phyloP scores from a whole-genome alignment of 37 sponge, comb jelly and placozoan genomes.

The Diacarnus erythraeanus region DNA sequence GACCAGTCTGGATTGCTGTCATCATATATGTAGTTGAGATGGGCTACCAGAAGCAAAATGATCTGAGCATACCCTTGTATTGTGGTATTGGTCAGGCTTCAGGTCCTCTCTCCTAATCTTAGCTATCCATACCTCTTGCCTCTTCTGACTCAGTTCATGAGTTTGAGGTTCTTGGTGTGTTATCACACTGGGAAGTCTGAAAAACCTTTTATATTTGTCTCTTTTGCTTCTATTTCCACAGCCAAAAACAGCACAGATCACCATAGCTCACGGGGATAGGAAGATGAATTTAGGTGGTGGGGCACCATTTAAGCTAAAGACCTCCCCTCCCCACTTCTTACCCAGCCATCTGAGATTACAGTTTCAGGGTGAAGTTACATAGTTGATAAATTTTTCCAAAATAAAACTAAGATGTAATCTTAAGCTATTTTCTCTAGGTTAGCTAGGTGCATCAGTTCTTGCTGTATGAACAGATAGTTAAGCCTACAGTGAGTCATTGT shows the following conservation, averaged over 20 bases:
- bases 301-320: neutral
- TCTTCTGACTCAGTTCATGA: slow-evolving; percentile 22
- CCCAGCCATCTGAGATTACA: no score
- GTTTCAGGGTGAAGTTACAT: no score
- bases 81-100: neutral
- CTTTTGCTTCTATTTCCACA: slow-evolving; percentile 46
- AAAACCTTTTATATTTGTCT: slow-evolving; percentile 39
- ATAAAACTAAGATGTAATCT: no score
- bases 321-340: no score
- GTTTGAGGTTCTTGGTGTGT: slow-evolving; percentile 4
- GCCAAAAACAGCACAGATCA: slow-evolving; percentile 51
- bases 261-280: slow-evolving; percentile 13
- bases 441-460: no score
- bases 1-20: slow-evolving; percentile 55
- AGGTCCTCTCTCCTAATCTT: slow-evolving; percentile 34
- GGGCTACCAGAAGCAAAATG: slow-evolving; percentile 62
- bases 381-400: no score
- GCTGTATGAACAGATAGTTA: no score
- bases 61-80: slow-evolving; percentile 36
- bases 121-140: slow-evolving; percentile 26
- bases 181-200: slow-evolving; percentile 32
- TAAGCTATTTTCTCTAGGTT: no score
- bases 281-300: no score
- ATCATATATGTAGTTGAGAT: slow-evolving; percentile 25
- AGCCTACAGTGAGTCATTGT: no score